Conservation (phyloP, 2,797 vertebrate genomes). For the Gambelia wislizenii region DNA sequence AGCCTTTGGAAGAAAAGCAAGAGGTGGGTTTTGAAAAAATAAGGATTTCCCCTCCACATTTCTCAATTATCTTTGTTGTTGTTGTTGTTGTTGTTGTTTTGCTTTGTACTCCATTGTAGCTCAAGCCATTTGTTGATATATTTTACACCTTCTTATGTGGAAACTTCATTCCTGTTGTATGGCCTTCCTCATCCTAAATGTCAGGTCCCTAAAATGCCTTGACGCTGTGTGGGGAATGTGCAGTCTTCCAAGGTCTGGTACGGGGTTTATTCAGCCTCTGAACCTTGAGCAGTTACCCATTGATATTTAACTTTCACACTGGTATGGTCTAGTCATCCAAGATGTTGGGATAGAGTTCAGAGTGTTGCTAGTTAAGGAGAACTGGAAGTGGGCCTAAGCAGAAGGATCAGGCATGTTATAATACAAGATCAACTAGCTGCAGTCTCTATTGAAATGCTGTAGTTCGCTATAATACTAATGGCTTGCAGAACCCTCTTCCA, state of each 20-base stretch:
- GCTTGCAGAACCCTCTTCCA: neutral
- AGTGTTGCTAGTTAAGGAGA: neutral
- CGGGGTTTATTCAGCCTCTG: too few relatives aligned
- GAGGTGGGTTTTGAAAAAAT: conserved; percentile 82
- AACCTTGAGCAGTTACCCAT: too few relatives aligned
- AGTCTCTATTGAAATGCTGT: neutral
- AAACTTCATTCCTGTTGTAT: neutral
- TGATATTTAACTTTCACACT: too few relatives aligned
- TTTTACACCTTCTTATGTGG: neutral
- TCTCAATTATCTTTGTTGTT: neutral
- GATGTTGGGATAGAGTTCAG: neutral
- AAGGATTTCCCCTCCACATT: neutral
- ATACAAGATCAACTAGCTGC: neutral
- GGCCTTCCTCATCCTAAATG: neutral
- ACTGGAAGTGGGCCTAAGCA: neutral
- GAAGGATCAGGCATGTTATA: neutral
- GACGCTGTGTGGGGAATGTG: too few relatives aligned
- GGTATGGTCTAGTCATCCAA: neutral
- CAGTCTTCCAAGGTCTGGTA: too few relatives aligned
- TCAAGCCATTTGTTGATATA: neutral
- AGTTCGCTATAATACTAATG: neutral
- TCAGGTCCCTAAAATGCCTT: neutral
- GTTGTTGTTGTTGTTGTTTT: neutral
- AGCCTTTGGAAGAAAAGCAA: conserved; percentile 98
- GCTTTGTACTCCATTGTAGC: neutral